Conservation (phyloP, 2,113 vertebrate species). For the Martes martes region DNA sequence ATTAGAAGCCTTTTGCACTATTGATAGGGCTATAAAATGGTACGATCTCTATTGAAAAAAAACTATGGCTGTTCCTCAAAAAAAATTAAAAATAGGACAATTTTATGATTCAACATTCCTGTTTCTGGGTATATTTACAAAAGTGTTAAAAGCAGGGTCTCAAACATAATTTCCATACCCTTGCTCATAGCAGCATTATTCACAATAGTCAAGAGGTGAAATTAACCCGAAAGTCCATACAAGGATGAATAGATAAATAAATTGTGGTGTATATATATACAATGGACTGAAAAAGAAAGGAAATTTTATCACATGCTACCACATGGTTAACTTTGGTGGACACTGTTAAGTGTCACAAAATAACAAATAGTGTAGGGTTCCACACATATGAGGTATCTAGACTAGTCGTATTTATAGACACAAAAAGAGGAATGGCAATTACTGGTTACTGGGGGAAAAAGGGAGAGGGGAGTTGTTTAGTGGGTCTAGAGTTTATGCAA, state of each 20-base stretch:
- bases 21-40: background rate
- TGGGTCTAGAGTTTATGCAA: background rate
- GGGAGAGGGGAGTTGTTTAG: background rate
- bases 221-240: background rate
- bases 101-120: background rate
- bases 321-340: background rate
- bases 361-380: background rate
- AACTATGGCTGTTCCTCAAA: background rate
- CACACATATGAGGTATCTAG: background rate
- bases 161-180: background rate
- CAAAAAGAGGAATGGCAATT: too few relatives aligned
- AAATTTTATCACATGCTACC: background rate
- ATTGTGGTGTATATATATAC: background rate
- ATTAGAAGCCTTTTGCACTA: background rate
- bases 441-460: background rate
- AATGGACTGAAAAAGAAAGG: background rate
- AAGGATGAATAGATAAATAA: background rate
- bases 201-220: background rate
- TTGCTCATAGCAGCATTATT: background rate
- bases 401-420: background rate
- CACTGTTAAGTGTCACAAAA: background rate
- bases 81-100: background rate
- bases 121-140: background rate
- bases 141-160: background rate
- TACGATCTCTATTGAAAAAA: background rate